Base-by-base conservation (phyloP, 2,113 vertebrate species). In the Anser cygnoides region DNA sequence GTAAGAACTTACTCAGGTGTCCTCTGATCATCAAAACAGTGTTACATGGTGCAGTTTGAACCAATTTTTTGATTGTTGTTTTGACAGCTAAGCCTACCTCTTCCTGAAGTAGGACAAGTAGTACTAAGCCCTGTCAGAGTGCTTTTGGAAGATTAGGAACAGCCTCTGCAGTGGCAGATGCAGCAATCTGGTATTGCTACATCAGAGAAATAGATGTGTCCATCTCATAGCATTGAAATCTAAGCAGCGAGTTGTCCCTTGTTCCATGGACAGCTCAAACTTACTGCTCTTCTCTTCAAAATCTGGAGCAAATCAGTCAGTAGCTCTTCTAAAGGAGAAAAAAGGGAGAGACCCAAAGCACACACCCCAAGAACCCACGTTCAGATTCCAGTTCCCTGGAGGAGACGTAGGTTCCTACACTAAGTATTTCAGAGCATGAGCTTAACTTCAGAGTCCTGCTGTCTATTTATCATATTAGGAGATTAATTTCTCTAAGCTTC, bases 401-500 rank as follows among this genome's bases (percentile, higher is more conserved):
- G 41, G 20, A 73, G 75, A 79, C 9, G 18, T 2, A 63, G 21
- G 43, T 63, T 92, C 76, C 55, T 77, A 0, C 14, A 66, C 44
- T 13, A 65, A 37, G 14, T 22, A 58, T 58, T 92, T 90, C 58
- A n/a, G 39, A 68, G 58, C 43, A 52, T 3, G 5, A 85, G 62
- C 28, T 83, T 31, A 62, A 54, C 39, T 91, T 74, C 74, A 65
- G 70, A 74, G 74, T 49, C 61, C 52, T 82, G 65, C 52, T 79
- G 77, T 55, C 67, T 66, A 2, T 80, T 93, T 91, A 80, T 73
- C 71, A 70, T 28, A 41, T 54, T n/a, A 79, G 52, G 33, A 95
- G 87, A 90, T 95, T 92, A 57, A 37, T 72, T 93, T 49, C 75
- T 65, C 49, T 77, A 80, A 90, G 85, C 88, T 83, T 68, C 85